Evolutionary conservation across 30 jellyfish, hydroid and myxozoan genomes (phyloP).

Genomic region (Hydractinia echinata): DNA sequence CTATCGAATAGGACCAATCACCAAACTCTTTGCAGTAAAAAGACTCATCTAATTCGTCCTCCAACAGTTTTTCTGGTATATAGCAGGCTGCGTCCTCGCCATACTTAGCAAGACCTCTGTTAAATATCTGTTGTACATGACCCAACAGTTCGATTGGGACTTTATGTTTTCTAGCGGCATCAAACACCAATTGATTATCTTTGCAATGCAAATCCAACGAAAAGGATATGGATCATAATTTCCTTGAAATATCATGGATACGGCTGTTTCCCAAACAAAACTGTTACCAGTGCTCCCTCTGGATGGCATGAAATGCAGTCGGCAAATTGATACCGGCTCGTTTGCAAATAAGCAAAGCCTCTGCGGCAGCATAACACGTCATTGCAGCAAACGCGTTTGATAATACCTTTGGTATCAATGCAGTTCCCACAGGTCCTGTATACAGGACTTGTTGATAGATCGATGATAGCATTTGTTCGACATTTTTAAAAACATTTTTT

Average conservation of each 20-base stretch:
- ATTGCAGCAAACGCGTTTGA: constrained; percentile 57
- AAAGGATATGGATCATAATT: no score
- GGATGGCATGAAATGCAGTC: constrained; percentile 53
- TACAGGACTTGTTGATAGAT: constrained; percentile 37
- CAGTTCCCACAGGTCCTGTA: constrained; percentile 61
- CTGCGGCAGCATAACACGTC: constrained; percentile 47
- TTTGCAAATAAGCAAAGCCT: constrained; percentile 48
- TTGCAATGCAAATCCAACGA: no score
- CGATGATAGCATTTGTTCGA: no score
- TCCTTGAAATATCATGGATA: no score
- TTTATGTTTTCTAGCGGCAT: no score
- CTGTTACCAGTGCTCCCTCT: constrained; percentile 49
- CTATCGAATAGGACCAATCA: constrained; percentile 49
- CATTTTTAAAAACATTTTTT: constrained; percentile 22
- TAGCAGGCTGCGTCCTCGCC: constrained; percentile 49
- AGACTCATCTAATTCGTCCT: constrained; percentile 42
- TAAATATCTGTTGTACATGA: constrained; percentile 44
- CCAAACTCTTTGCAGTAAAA: constrained; percentile 42
- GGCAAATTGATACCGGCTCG: constrained; percentile 41
- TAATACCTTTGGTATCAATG: constrained; percentile 44
- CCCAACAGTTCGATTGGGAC: constrained; percentile 37
- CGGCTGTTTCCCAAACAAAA: no score
- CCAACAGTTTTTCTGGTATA: constrained; percentile 49
- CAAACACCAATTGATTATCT: no score
- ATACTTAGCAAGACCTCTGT: constrained; percentile 39